Evolutionary conservation across 2,797 vertebrate genomes (phyloP), one percentile per base, ranked within the genome.

Genomic region (Crocidura indochinensis): DNA sequence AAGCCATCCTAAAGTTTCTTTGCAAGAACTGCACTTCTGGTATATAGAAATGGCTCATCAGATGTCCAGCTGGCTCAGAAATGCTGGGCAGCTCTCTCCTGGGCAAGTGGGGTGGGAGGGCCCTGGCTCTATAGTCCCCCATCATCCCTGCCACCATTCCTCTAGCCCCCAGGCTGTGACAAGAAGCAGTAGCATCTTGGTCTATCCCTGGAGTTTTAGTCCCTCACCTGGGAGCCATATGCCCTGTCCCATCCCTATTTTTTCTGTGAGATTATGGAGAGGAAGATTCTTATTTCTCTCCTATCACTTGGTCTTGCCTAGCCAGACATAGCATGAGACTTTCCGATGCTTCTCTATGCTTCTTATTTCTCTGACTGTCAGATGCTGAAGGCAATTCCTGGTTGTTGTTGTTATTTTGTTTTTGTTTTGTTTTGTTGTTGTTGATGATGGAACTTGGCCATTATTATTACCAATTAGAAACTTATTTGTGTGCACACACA

Each of bases 401-500:
- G 69, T 77, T 87, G 76, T 53, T 65, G 19, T 20, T 19, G 17
- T n/a, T n/a, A n/a, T n/a, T n/a, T n/a, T n/a, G 38, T 38, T 38
- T 38, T 5, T 38, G 5, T 38, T 38, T 38, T 38, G 2, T 38
- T 2, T 38, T 38, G 38, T 38, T 38, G 38, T 38, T 38, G 38
- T 2, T 38, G 38, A 38, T 38, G 38, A 38, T 38, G 38, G 38
- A 38, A 38, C 38, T 38, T 78, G 9, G 69, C 22, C 20, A 12
- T 83, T 81, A 27, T 67, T 68, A 68, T 49, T 72, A 8, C 24
- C 38, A 90, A 0, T 65, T 87, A 72, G 75, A 91, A 83, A n/a
- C 29, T 31, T 44, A 77, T 53, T 83, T 17, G 26, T 29, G 78
- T 31, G 67, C 24, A 68, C n/a, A 64, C 29, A 68, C 29, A 6